These are phyloP conservation scores for Lamprologus callipterus DNA, from an alignment of 2,113 vertebrate species.

Conservation along the genomic window DNA sequence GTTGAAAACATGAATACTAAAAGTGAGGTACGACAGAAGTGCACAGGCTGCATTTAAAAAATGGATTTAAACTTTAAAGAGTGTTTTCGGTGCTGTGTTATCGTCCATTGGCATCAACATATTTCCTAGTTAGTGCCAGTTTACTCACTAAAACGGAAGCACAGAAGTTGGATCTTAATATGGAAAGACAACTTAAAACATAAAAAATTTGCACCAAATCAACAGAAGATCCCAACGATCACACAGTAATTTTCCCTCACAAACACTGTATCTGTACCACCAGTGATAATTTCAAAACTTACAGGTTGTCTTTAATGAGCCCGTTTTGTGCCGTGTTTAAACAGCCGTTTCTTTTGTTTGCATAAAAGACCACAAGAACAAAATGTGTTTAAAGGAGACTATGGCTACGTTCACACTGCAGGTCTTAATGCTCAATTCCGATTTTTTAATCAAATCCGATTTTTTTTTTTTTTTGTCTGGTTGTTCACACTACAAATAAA, in stretches of 20 bases:
- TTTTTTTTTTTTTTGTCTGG: background rate
- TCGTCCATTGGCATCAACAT: background rate
- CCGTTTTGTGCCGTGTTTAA: rapidly evolving
- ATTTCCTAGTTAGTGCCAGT: background rate
- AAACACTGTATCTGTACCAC: background rate
- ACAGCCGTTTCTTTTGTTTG: background rate
- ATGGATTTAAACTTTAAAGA: background rate
- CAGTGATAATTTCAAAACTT: background rate
- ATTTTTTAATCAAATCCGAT: rapidly evolving
- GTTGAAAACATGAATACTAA: background rate
- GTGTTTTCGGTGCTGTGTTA: background rate
- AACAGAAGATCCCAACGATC: background rate
- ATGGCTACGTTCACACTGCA: background rate
- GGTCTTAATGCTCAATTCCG: rapidly evolving
- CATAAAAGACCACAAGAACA: background rate
- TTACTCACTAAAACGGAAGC: background rate
- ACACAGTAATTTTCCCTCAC: background rate
- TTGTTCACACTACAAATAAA: background rate
- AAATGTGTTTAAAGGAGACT: background rate
- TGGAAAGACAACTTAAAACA: background rate
- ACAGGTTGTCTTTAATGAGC: background rate
- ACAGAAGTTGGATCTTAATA: background rate
- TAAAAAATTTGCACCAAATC: background rate
- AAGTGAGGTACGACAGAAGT: rapidly evolving
- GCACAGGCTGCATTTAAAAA: background rate